Percentiles rank a stretch among this genome's conserved stretches.
phyloP scores from a whole-genome alignment of 2,888 invertebrate genomes.

The Diadegma fenestrale region DNA sequence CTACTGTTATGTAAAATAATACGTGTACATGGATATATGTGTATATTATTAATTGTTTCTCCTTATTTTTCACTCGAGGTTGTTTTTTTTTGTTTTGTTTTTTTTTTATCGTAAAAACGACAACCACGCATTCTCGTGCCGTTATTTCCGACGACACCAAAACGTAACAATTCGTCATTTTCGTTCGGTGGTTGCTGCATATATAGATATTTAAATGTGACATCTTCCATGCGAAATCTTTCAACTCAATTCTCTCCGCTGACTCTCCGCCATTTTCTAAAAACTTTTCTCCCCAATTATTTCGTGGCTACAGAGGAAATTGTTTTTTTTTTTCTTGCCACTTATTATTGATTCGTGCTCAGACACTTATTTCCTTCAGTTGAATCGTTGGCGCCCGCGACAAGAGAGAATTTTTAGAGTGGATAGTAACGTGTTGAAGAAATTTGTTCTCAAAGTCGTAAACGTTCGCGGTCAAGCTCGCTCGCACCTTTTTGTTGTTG shows the following conservation, averaged over 20 bases:
- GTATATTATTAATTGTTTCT: conserved; percentile 53
- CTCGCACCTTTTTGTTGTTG: conserved; percentile 46
- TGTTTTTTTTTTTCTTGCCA: neutral
- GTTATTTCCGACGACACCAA: conserved; percentile 28
- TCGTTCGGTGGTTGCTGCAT: conserved; percentile 35
- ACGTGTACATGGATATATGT: conserved; percentile 72
- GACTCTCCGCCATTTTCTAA: neutral
- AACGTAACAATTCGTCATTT: conserved; percentile 20
- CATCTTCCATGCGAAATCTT: conserved; percentile 16
- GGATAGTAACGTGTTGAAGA: neutral
- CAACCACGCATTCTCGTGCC: conserved; percentile 72
- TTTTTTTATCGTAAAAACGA: no score
- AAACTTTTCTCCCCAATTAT: no score
- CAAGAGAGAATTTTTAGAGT: neutral
- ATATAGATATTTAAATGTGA: conserved; percentile 26
- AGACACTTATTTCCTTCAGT: neutral
- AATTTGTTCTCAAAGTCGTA: conserved; percentile 8
- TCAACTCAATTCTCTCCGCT: neutral
- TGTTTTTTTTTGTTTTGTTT: no score
- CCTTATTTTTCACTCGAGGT: conserved; percentile 4
- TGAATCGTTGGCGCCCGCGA: neutral
- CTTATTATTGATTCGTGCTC: neutral
- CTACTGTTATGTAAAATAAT: conserved; percentile 73
- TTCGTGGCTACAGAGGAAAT: neutral
- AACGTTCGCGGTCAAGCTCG: conserved; percentile 67